Evolutionary conservation across 1,140 invertebrate genomes (phyloP), one percentile per base, ranked within the genome.

Genomic region (Epicauta chinensis): DNA sequence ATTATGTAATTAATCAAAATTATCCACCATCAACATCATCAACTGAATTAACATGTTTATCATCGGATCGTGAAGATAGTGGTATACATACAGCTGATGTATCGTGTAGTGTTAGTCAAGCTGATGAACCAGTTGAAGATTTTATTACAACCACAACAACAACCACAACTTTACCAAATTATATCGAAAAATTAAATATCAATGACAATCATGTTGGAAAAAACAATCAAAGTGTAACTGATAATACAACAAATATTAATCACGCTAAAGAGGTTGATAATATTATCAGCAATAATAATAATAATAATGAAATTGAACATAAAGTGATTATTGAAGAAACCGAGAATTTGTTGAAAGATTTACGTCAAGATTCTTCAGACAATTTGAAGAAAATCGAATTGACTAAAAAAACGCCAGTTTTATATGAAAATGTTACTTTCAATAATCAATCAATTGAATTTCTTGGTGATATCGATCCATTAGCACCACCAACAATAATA

Each of bases 21-120:
- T 80, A 80, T 56, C 75, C 76, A 13, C 69, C 76, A 0, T 78
- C 76, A 1, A 69, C 71, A 2, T 76, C 75, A 0, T 77, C 77
- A 6, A 70, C 70, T 0, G 76, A 78, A 51, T 60, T 75, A 13
- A 58, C 76, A 10, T 73, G 73, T 29, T 41, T 67, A 17, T 83
- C 86, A 45, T 84, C 83, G 7, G 83, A 88, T 69, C 75, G 83
- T 10, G 87, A 90, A 66, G 87, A 89, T 59, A 88, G 85, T 47
- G 87, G 87, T 2, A 88, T 90, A 44, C 86, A 89, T 57, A 89
- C 84, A 16, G 82, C 82, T 1, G 84, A 87, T 64, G 85, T 86
- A 14, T 87, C 84, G 12, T 86, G 83, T 60, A 83, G 81, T 16
- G 83, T 85, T 3, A 84, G 82, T 63, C 84, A 87, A 68, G 77